Base-by-base conservation (phyloP, 1,140 invertebrate genomes). In the Tetranychus cinnabarinus region DNA sequence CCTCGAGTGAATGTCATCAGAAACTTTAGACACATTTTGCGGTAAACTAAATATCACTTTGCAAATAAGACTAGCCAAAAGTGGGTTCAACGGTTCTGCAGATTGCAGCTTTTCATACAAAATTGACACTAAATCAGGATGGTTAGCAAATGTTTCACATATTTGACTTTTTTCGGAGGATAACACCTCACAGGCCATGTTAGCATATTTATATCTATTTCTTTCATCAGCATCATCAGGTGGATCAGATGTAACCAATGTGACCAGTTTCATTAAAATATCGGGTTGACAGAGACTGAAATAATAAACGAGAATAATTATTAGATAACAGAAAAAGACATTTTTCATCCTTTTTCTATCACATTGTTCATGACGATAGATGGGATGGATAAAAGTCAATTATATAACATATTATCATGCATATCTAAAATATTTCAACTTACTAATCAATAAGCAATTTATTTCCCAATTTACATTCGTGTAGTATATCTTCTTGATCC, bases 51-150 rank as follows among this genome's bases (percentile, higher is more conserved):
- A 86, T 72, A 96, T 80, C 59, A 87, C 88, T 79, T 90, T 91
- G 73, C 86, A 90, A 76, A 93, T 92, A 78, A 91, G 96, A 65
- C 88, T 92, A 45, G 90, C 88, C 67, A 96, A 77, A 59, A 97
- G 75, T 62, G 91, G 88, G 77, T 97, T 96, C 54, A 96, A 77
- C 45, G 85, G 84, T 69, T 85, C 80, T 62, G 88, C 82, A 59
- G 78, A 79, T 71, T 91, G 39, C 83, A 65, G 93, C 77, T 42
- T 42, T 6, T 42, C 39, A 42, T 42, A 42, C 10, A 42, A 10
- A 42, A 42, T 42, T 6, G 39, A 42, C 5, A 42, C 10, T 10
- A 42, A 10, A 42, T 42, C 39, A 42, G 39, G 39, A 42, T 42
- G 5, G 77, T 93, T 95, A 66, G 81, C 80, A 42, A 37, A 59